These are phyloP conservation scores for Squalus acanthias DNA, from an alignment of 2,797 vertebrate species.

Conservation along the genomic window DNA sequence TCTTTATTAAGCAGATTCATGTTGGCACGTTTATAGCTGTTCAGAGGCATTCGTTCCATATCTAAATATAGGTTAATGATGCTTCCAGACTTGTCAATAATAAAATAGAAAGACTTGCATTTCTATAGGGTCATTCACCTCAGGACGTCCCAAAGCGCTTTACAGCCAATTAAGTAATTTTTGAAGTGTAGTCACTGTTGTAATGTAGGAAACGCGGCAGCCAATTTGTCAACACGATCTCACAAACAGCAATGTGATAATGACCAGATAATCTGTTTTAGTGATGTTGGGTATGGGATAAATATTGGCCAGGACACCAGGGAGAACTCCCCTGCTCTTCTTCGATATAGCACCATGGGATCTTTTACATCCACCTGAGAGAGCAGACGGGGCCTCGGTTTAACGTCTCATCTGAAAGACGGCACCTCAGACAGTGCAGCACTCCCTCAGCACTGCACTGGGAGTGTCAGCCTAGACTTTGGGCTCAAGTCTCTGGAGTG, in stretches of 20 bases:
- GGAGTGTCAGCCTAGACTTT: not conserved
- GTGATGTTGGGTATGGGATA: not conserved
- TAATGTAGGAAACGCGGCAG: not conserved
- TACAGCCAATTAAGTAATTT: not conserved
- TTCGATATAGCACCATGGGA: not conserved
- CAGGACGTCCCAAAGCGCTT: not conserved
- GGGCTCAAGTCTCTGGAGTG: not conserved
- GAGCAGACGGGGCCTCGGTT: no score
- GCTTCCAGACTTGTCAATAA: not conserved
- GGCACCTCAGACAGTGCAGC: not conserved
- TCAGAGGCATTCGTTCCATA: not conserved
- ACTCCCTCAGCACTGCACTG: not conserved
- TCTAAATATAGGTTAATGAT: not conserved
- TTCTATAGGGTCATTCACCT: not conserved
- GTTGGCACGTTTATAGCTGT: not conserved
- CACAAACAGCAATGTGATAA: not conserved
- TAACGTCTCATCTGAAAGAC: not conserved
- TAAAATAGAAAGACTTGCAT: not conserved
- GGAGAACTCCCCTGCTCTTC: not conserved
- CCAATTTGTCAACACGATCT: not conserved
- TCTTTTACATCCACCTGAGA: not conserved
- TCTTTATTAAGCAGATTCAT: not conserved
- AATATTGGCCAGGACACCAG: not conserved
- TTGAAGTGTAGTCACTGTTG: not conserved
- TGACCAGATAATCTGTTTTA: not conserved